Conservation (phyloP, 2,797 vertebrate species). For the Microctenopoma steveboyesi region DNA sequence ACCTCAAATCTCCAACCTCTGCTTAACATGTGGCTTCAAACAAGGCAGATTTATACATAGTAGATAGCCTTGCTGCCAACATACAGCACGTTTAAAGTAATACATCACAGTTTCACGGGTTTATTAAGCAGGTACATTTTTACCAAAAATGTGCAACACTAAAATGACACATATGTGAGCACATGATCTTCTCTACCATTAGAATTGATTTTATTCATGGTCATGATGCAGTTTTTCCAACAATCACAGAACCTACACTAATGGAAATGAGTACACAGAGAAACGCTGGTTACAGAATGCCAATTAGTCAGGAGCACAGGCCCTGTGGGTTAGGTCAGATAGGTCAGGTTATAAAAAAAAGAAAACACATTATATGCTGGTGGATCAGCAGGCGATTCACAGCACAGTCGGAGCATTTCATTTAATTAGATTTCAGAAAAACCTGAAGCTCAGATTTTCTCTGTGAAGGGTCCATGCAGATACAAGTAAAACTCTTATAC, state of each 20-base stretch:
- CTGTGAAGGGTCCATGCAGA: constrained; percentile 1
- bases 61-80: neutral
- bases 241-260: constrained; percentile 6
- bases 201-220: constrained; percentile 5
- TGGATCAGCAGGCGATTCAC: constrained; percentile 26
- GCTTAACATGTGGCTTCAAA: neutral
- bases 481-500: neutral
- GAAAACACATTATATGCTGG: constrained; percentile 11
- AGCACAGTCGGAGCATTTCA: constrained; percentile 25
- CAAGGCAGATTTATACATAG: neutral
- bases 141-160: too few species aligned
- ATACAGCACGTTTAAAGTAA: neutral
- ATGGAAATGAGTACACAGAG: constrained; percentile 26
- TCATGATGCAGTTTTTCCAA: constrained; percentile 9
- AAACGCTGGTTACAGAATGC: constrained; percentile 45
- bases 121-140: too few species aligned
- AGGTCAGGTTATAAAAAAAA: neutral
- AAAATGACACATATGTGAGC: too few species aligned
- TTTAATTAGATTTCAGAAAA: constrained; percentile 25
- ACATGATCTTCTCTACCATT: neutral
- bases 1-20: neutral
- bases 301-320: constrained; percentile 38
- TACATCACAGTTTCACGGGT: neutral
- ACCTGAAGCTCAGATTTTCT: constrained; percentile 9
- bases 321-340: constrained; percentile 26